Conservation (phyloP, 2,888 invertebrate species). For the Torymus texanus region DNA sequence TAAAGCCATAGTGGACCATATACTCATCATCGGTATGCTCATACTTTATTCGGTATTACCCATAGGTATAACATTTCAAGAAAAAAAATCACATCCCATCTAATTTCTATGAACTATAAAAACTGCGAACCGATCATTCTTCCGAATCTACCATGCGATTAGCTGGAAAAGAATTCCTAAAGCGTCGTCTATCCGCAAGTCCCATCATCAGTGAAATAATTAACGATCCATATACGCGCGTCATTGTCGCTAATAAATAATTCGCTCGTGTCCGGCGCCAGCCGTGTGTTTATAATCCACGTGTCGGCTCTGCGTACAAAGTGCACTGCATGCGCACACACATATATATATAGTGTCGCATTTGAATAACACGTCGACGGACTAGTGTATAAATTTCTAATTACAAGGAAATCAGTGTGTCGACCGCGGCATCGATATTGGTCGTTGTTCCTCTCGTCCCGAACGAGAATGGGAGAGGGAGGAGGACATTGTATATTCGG, state of each 20-base stretch:
- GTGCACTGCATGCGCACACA: slow-evolving; percentile 24
- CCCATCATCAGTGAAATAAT: slow-evolving; percentile 39
- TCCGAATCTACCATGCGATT: too few species aligned
- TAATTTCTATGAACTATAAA: too few species aligned
- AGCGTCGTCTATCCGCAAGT: slow-evolving; percentile 7
- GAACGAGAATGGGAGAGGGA: too few species aligned
- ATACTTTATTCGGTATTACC: too few species aligned
- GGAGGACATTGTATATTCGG: slow-evolving; percentile 45
- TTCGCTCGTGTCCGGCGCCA: slow-evolving; percentile 9
- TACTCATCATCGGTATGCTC: too few species aligned
- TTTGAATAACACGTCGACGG: slow-evolving; percentile 73
- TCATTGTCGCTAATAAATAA: slow-evolving; percentile 59
- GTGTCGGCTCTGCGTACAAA: slow-evolving; percentile 54
- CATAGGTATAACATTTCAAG: too few species aligned
- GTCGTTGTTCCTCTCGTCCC: too few species aligned
- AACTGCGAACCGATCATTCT: too few species aligned
- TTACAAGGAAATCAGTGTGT: slow-evolving; percentile 70
- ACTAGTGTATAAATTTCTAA: slow-evolving; percentile 75
- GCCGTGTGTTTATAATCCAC: slow-evolving; percentile 45
- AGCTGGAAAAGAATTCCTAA: too few species aligned
- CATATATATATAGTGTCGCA: slow-evolving; percentile 66
- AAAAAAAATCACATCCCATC: too few species aligned
- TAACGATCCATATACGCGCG: slow-evolving; percentile 37
- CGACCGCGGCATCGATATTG: slow-evolving; percentile 48
- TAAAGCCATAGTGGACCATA: too few species aligned